Base-by-base conservation (phyloP, 2,113 vertebrate species). In the Myotis davidii region DNA sequence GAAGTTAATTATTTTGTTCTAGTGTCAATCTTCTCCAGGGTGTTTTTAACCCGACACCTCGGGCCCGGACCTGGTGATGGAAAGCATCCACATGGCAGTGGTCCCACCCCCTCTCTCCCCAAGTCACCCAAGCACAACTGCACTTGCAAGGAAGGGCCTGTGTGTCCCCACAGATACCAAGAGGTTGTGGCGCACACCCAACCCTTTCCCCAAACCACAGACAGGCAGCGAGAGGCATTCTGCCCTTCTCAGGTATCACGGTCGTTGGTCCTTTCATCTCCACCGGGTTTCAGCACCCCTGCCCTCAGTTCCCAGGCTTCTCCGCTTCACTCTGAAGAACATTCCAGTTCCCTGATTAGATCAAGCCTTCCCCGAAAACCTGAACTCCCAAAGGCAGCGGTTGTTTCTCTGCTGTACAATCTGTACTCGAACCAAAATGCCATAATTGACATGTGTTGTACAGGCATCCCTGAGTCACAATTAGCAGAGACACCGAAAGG, bases 281-380 rank as follows among this genome's bases (percentile, higher is more conserved):
- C 74, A 27, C 64, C 45, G 67, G 69, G 20, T 90, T 95, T 90
- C 86, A 29, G 6, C 17, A 39, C 13, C 77, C 76, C 59, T 39
- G 48, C 54, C 42, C 83, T 48, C 9, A 59, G 42, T 92, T 90
- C 94, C 87, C 72, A 85, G 21, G 88, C 88, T 94, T 94, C 96
- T 92, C 94, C 34, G n/a, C 85, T 88, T 92, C 48, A 16, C 59
- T 29, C 85, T n/a, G 29, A 81, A 92, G 56, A 56, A 65, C 50
- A 54, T 77, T 89, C 64, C 64, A 32, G 18, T 37, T 34, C 69
- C n/a, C 50, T 70, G 85, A 91, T 70, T 34, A 3, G 0, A 96
- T 93, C 69, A n/a, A 83, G 50, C 25, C 64, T 85, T 74, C 70
- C n/a, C 73, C 89, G 79, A 70, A 95, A 95, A 89, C 45, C 29